Base-by-base conservation (phyloP, 2,113 vertebrate species). In the Tympanuchus pallidicinctus region DNA sequence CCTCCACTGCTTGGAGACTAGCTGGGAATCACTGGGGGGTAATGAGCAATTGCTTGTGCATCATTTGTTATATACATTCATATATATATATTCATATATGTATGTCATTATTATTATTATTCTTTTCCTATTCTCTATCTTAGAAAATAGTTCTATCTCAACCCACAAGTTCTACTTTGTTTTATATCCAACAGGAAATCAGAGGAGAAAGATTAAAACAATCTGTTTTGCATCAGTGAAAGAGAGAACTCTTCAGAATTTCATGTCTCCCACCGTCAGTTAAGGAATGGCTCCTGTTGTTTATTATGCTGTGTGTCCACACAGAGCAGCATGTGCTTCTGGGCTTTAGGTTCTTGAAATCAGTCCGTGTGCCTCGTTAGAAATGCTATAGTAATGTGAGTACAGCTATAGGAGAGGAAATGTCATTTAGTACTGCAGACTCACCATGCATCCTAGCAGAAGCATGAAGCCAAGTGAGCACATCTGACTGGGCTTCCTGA, bases 241-340 rank as follows among this genome's bases (percentile, higher is more conserved):
- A 47, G 30, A 50, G 13, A 83, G 5, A 27, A 38, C 24, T 78
- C 82, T 45, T 10, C 36, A 69, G 52, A 50, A 84, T 87, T 65
- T 86, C 24, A 16, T 24, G 47, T 84, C 32, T 82, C 10, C 47
- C 13, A 43, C 45, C 57, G 36, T 65, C 10, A 3, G 24, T 30
- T 76, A 21, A 52, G 63, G 40, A 90, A 87, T 66, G 0, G 18
- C 27, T 73, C 45, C 30, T 63, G 76, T 82, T 80, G 11, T 72
- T 76, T 90, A 15, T 34, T 64, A 5, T 17, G 10, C 6, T 0
- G 0, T 45, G 42, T 0, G 0, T 17, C 36, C 36, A 30, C 24
- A 21, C 32, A 45, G 14, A 57, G 24, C 30, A 85, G 10, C 57
- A 28, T 22, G 10, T 61, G 38, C 28, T 90, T 32, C 43, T 66